phyloP scores from a whole-genome alignment of 2,888 invertebrate species.

The Xanthia icteritia region DNA sequence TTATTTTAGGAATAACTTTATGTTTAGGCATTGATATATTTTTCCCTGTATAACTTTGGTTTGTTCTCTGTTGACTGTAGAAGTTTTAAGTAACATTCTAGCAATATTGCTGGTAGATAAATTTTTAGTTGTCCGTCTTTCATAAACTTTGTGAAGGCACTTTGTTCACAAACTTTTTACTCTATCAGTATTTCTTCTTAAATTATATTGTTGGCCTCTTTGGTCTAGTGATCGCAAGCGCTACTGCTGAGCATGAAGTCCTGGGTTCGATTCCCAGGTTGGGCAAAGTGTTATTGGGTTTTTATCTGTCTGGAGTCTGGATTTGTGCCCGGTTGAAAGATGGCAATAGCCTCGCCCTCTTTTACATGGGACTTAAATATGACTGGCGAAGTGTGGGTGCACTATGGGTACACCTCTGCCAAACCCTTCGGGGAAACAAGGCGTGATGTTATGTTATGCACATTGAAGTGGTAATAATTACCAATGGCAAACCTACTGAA shows the following conservation, averaged over 20 bases:
- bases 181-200: not conserved
- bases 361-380: no score
- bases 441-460: no score
- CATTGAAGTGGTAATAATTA: not conserved
- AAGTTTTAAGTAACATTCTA: conserved; percentile 23
- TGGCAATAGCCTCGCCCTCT: no score
- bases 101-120: conserved; percentile 21
- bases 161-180: not conserved
- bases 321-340: no score
- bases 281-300: no score
- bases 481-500: not conserved
- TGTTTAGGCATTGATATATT: conserved; percentile 4
- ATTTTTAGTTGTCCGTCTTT: not conserved
- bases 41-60: not conserved
- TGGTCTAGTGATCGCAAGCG: no score
- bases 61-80: not conserved
- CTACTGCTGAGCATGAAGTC: no score
- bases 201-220: not conserved
- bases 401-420: no score
- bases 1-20: conserved; percentile 10
- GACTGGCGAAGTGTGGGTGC: no score
- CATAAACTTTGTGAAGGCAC: conserved; percentile 1
- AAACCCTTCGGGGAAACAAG: no score
- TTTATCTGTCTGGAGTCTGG: no score
- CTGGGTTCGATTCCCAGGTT: no score